These are phyloP conservation scores for Acrobasis repandana DNA, from an alignment of 2,888 invertebrate genomes.

Conservation along the genomic window DNA sequence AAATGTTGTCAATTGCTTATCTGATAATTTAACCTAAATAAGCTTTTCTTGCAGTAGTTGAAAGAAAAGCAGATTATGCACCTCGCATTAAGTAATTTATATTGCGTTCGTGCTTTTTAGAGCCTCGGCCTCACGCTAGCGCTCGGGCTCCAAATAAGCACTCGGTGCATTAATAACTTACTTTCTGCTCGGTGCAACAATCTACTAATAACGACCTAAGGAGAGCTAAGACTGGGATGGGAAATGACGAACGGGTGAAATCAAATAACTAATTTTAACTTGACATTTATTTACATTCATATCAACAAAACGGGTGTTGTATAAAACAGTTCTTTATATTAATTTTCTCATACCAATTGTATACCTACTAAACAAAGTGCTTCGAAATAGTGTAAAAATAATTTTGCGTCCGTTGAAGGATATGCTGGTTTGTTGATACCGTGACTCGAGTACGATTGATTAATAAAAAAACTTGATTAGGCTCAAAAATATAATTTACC, in stretches of 20 bases:
- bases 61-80: no score
- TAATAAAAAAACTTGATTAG: not conserved
- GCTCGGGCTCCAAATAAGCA: no score
- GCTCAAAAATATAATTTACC: not conserved
- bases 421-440: constrained; percentile 56
- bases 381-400: constrained; percentile 73
- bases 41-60: no score
- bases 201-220: not conserved
- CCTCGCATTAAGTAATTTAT: no score
- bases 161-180: no score
- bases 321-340: constrained; percentile 78
- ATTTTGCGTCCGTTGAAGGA: constrained; percentile 56
- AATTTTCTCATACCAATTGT: constrained; percentile 70
- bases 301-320: constrained; percentile 84
- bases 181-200: no score
- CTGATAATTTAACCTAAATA: no score
- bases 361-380: constrained; percentile 73
- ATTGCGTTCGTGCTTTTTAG: no score
- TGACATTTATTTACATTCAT: constrained; percentile 84
- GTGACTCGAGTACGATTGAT: constrained; percentile 43
- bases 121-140: no score
- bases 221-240: not conserved
- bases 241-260: not conserved
- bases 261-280: constrained; percentile 59
- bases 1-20: no score